These are phyloP conservation scores for Eulemur rubriventer DNA, from an alignment of 2,797 vertebrate species.

Conservation along the genomic window DNA sequence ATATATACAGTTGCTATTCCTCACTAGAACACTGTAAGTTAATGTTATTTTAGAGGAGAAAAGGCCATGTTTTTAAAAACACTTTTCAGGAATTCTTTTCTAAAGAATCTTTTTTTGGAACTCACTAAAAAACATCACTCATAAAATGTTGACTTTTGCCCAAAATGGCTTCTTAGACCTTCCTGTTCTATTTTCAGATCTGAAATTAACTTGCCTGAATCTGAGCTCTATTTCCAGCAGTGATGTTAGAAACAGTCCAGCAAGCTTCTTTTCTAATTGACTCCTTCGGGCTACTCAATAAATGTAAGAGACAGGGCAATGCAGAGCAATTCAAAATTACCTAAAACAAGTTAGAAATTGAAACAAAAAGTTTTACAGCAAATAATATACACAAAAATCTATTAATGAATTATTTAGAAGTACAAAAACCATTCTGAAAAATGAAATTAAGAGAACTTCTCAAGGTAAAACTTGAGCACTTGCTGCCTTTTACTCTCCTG, in stretches of 20 bases:
- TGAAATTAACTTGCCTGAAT: slow-evolving; percentile 90
- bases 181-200: not conserved
- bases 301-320: slow-evolving; percentile 95
- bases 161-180: not conserved
- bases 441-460: slow-evolving; percentile 12
- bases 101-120: slow-evolving; percentile 13
- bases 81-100: not conserved
- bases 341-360: slow-evolving; percentile 83
- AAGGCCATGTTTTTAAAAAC: slow-evolving; percentile 28
- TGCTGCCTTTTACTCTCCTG: not conserved
- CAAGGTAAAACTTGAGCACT: slow-evolving; percentile 19
- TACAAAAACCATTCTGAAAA: not conserved
- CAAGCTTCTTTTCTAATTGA: slow-evolving; percentile 97
- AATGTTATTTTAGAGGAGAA: slow-evolving; percentile 3
- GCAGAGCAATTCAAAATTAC: slow-evolving; percentile 98
- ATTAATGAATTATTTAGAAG: slow-evolving; percentile 28
- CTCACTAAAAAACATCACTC: not conserved
- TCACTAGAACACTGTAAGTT: not conserved
- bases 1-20: not conserved
- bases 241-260: slow-evolving; percentile 98
- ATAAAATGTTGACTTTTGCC: not conserved
- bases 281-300: slow-evolving; percentile 96
- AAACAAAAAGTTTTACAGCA: slow-evolving; percentile 62
- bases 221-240: slow-evolving; percentile 96
- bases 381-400: slow-evolving; percentile 31